Evolutionary conservation across 2,888 invertebrate species (phyloP), one percentile per base, ranked within the genome.

Genomic region (Ichneumoninae sp.): DNA sequence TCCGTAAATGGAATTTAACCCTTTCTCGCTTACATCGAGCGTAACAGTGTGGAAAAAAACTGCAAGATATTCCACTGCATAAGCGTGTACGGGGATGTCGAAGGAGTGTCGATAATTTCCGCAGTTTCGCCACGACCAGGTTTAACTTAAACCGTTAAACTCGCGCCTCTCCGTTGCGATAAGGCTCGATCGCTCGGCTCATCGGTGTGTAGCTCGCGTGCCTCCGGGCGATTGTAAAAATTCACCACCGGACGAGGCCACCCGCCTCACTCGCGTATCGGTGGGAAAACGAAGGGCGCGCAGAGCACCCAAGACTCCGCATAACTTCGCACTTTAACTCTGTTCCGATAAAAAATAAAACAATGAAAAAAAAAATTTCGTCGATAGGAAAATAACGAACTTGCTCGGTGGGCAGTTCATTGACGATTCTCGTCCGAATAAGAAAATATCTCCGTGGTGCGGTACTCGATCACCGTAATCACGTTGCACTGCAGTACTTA

Each of bases 101-200:
- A n/a, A 62, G 30, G 16, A 62, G 62, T 62, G 62, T 30, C 33
- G 62, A 30, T 69, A 69, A 69, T 50, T 50, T 69, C 30, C 50
- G 26, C 47, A 69, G 69, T 74, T 76, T 62, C 26, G 69, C 36
- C 60, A 33, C 62, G 30, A 62, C 62, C 30, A 62, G 62, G 62
- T 62, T 62, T 33, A 62, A 62, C 68, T 70, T 33, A 40, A 83
- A 83, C 82, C 82, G 78, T 83, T 83, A 83, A 83, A 78, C 79
- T 83, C 72, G 82, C 82, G 69, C 82, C 78, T 83, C 74, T 22
- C 60, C 52, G 79, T 79, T 74, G 68, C 72, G 82, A 79, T 83
- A 79, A 83, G 78, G 5, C 82, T 74, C 62, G 33, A 69, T 74
- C 79, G 78, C 82, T 74, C 82, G 78, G 50, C 78, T 74, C 62